phyloP scores from a whole-genome alignment of 2,113 vertebrate genomes.

The Menura novaehollandiae region DNA sequence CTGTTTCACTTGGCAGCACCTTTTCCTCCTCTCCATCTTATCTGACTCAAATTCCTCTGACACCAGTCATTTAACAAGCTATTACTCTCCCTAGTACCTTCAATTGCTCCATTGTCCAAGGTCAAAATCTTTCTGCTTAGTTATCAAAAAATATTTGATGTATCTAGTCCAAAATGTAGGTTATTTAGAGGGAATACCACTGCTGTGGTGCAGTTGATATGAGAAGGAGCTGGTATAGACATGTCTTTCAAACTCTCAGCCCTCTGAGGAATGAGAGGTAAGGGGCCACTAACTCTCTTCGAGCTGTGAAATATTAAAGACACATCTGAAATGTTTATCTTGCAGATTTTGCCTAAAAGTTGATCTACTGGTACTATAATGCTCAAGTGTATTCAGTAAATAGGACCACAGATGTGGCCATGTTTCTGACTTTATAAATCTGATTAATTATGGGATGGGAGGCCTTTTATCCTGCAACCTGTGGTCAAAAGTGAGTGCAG shows the following conservation, averaged over 20 bases:
- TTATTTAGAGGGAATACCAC: not conserved
- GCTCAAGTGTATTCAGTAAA: not conserved
- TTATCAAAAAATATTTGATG: not conserved
- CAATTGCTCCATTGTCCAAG: not conserved
- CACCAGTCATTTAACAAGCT: not conserved
- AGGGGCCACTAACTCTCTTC: not conserved
- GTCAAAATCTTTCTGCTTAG: not conserved
- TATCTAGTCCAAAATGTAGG: not conserved
- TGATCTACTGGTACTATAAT: not conserved
- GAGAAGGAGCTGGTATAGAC: not conserved
- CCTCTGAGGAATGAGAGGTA: not conserved
- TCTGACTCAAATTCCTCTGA: not conserved
- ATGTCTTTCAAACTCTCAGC: not conserved
- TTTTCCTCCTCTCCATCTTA: not conserved
- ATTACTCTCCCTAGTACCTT: not conserved
- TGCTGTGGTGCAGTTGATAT: not conserved
- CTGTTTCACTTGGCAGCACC: not conserved
- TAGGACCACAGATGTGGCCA: not conserved
- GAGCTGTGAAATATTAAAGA: not conserved
- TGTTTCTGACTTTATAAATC: not conserved
- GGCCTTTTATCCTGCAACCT: not conserved
- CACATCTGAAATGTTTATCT: not conserved
- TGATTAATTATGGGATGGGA: not conserved
- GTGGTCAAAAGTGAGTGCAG: not conserved
- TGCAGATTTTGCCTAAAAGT: not conserved